phyloP scores from a whole-genome alignment of 2,113 vertebrate genomes.

The Caloenas nicobarica region DNA sequence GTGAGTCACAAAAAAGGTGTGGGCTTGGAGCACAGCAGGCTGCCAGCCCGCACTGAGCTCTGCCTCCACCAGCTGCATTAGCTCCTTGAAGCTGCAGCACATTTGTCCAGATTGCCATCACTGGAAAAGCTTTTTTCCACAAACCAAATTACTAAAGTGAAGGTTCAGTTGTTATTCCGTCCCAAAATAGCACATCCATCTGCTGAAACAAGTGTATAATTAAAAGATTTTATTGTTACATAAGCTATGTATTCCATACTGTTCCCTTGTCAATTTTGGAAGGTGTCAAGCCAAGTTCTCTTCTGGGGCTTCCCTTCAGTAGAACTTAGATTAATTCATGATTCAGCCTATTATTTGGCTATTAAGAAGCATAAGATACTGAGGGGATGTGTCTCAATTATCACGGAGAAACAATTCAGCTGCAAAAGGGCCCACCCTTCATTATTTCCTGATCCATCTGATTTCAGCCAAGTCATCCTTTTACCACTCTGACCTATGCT shows the following conservation, averaged over 20 bases:
- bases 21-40: slow-evolving; percentile 37
- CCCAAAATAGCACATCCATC: slow-evolving; percentile 45
- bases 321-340: background rate
- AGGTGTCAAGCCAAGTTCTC: slow-evolving; percentile 16
- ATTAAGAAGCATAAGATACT: background rate
- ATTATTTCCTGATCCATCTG: background rate
- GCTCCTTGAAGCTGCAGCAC: background rate
- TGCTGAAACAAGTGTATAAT: slow-evolving; percentile 34
- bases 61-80: slow-evolving; percentile 34
- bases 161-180: slow-evolving; percentile 46
- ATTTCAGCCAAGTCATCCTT: background rate
- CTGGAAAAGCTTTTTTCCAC: background rate
- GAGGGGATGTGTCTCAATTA: background rate
- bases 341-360: slow-evolving; percentile 3
- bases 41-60: background rate
- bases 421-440: background rate
- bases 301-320: slow-evolving; percentile 4
- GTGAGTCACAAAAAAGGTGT: slow-evolving; percentile 39
- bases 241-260: slow-evolving; percentile 30
- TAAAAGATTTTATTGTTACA: slow-evolving; percentile 35
- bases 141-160: slow-evolving; percentile 31
- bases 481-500: background rate
- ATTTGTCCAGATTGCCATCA: slow-evolving; percentile 27
- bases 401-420: background rate
- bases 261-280: background rate